A percentile compares a stretch with the other conserved stretches of the same genome.
These are phyloP conservation scores for Cotesia vestalis DNA, from an alignment of 1,140 invertebrate genomes.

Conservation along the genomic window DNA sequence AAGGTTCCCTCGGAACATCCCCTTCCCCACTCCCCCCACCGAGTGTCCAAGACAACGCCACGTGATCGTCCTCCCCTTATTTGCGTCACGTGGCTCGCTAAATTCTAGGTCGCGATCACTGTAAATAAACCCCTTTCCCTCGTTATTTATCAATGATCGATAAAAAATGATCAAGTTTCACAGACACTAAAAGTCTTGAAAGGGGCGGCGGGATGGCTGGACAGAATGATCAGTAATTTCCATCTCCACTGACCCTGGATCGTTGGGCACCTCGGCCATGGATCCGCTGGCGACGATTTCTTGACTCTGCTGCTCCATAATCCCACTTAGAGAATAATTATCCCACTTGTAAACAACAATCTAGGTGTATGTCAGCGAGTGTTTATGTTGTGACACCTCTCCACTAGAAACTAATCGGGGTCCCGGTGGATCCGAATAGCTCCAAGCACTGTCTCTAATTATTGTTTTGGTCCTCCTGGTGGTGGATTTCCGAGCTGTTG, in stretches of 20 bases:
- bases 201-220: background rate
- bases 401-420: too few species aligned
- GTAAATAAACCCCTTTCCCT: too few species aligned
- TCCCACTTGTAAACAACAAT: background rate
- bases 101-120: slow-evolving; percentile 22
- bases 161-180: too few species aligned
- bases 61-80: slow-evolving; percentile 34
- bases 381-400: too few species aligned
- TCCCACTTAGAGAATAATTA: background rate
- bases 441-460: too few species aligned
- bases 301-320: slow-evolving; percentile 76
- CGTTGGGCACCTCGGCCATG: slow-evolving; percentile 86
- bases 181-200: background rate
- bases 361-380: too few species aligned
- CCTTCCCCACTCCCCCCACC: slow-evolving; percentile 9
- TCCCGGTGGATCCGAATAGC: too few species aligned
- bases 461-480: too few species aligned
- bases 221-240: too few species aligned
- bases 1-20: background rate
- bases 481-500: background rate
- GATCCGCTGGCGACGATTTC: slow-evolving; percentile 78
- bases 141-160: too few species aligned
- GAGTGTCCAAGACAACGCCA: slow-evolving; percentile 29
- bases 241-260: slow-evolving; percentile 74
- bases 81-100: slow-evolving; percentile 39